Percentiles rank a stretch among this genome's conserved stretches.
These are phyloP conservation scores for Paratilapia polleni DNA, from an alignment of 2,113 vertebrate species.

Conservation along the genomic window DNA sequence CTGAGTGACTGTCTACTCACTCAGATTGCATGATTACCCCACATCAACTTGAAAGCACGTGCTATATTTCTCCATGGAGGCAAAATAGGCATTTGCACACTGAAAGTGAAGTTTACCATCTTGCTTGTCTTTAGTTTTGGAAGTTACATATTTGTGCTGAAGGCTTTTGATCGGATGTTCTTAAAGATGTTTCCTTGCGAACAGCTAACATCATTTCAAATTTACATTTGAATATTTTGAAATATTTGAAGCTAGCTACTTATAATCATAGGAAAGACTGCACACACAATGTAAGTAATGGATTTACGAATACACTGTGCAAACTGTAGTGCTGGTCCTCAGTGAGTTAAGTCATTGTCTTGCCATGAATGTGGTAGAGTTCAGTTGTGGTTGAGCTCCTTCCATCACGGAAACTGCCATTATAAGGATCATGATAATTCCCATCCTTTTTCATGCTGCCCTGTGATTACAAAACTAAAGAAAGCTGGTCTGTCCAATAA, in stretches of 20 bases:
- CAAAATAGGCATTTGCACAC: not conserved
- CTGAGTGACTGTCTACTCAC: too few relatives aligned
- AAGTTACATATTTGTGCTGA: not conserved
- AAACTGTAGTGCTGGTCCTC: not conserved
- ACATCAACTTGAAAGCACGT: not conserved
- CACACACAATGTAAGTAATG: not conserved
- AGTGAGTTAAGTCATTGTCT: conserved; percentile 40
- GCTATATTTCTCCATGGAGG: not conserved
- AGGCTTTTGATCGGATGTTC: not conserved
- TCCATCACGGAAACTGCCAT: conserved; percentile 27
- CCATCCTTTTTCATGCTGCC: conserved; percentile 20
- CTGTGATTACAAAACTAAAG: conserved; percentile 52
- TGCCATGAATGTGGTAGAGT: conserved; percentile 25
- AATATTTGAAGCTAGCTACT: not conserved
- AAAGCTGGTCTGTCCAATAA: conserved; percentile 30
- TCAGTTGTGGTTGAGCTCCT: conserved; percentile 29
- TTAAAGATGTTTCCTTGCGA: not conserved
- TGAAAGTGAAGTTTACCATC: not conserved
- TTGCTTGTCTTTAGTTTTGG: not conserved
- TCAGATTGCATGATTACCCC: not conserved
- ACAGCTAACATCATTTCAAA: not conserved
- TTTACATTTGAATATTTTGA: not conserved
- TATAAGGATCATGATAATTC: conserved; percentile 31
- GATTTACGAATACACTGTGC: not conserved
- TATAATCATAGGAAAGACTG: not conserved